phyloP scores from a whole-genome alignment of 2,113 vertebrate genomes.

The Misgurnus anguillicaudatus region DNA sequence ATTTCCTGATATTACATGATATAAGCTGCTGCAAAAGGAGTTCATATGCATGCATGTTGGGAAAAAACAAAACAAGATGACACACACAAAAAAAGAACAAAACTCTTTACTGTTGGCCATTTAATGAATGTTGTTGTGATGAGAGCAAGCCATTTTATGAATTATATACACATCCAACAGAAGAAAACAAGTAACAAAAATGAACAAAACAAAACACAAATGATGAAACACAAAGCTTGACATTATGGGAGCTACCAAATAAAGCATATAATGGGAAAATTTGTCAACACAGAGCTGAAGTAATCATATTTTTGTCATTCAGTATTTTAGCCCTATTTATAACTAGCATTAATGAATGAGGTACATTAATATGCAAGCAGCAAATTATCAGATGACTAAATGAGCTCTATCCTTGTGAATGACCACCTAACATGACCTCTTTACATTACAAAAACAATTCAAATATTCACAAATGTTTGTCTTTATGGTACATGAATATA shows the following conservation, averaged over 20 bases:
- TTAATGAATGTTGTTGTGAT: constrained; percentile 59
- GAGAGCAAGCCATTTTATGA: constrained; percentile 43
- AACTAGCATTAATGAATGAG: neutral
- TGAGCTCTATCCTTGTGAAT: neutral
- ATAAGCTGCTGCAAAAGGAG: no score
- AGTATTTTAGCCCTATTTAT: neutral
- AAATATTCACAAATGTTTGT: neutral
- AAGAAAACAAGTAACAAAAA: constrained; percentile 44
- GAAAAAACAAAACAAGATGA: neutral
- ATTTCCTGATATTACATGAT: no score
- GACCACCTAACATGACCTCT: neutral
- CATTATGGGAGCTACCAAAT: neutral
- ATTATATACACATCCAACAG: constrained; percentile 42
- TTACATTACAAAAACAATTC: constrained; percentile 1
- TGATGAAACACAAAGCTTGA: constrained; percentile 35
- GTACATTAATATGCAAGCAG: neutral
- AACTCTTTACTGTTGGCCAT: constrained; percentile 50
- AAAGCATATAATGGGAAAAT: constrained; percentile 11
- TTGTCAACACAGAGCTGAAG: neutral
- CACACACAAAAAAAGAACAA: constrained; percentile 33
- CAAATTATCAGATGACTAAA: neutral
- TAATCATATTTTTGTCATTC: neutral
- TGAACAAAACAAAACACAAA: constrained; percentile 27
- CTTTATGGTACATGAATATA: constrained; percentile 18
- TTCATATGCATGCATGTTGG: neutral